Percentiles rank a stretch among this genome's conserved stretches.
Conservation (phyloP, 2,888 invertebrate species). For the Caenorhabditis sinica region DNA sequence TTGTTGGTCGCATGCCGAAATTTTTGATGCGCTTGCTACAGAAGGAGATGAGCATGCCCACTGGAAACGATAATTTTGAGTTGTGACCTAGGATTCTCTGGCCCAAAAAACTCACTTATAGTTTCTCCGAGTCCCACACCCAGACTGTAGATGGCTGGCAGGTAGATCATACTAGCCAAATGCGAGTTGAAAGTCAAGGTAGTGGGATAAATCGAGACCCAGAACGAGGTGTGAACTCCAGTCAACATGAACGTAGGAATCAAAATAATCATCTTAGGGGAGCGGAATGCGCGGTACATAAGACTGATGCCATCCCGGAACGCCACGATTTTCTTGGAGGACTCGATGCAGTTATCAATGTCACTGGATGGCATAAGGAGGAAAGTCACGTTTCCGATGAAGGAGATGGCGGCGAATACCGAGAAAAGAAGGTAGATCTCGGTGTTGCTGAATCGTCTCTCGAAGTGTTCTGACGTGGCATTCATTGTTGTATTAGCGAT, state of each 20-base stretch:
- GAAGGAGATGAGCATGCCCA: constrained; percentile 70
- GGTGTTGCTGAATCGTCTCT: constrained; percentile 62
- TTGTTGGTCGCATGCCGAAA: constrained; percentile 73
- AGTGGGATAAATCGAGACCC: constrained; percentile 75
- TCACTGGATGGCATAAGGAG: constrained; percentile 67
- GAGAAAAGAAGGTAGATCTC: constrained; percentile 72
- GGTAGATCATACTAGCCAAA: constrained; percentile 63
- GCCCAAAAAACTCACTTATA: constrained; percentile 56
- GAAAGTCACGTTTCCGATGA: constrained; percentile 70
- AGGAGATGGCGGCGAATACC: constrained; percentile 68
- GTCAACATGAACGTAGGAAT: constrained; percentile 60
- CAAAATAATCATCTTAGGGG: constrained; percentile 63
- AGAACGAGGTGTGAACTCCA: constrained; percentile 68
- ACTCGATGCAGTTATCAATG: constrained; percentile 71
- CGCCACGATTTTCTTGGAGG: constrained; percentile 57
- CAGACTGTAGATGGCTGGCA: constrained; percentile 72
- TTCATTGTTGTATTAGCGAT: constrained; percentile 10
- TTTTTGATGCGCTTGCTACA: constrained; percentile 67
- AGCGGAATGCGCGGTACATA: constrained; percentile 62
- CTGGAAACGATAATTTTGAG: constrained; percentile 58
- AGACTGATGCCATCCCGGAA: constrained; percentile 59
- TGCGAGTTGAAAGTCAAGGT: constrained; percentile 71
- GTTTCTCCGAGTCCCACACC: constrained; percentile 72
- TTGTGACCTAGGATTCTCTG: no score
- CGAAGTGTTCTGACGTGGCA: constrained; percentile 26